Evolutionary conservation across 1,140 invertebrate species (phyloP), one percentile per base, ranked within the genome.

Genomic region (Antheraea pernyi): DNA sequence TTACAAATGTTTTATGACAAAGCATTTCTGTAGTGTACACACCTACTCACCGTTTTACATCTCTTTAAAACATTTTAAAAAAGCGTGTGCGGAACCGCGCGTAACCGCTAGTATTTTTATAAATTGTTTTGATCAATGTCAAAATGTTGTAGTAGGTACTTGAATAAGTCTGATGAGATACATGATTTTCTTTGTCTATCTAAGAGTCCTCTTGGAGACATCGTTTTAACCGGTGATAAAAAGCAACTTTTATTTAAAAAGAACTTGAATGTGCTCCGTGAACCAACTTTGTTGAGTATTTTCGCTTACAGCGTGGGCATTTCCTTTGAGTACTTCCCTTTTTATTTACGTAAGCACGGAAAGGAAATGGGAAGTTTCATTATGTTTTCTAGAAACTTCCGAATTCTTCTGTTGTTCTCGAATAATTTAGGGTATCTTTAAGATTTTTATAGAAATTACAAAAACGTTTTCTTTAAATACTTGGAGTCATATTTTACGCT

Each of bases 161-260:
- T 42, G 39, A 42, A 7, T 11, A 42, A 73, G 69, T 73, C 65
- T 76, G 74, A 72, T 80, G 69, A 67, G 60, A 42, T 62, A 61
- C 64, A 71, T 65, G 60, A 68, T 60, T 80, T 80, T 73, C 78
- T 80, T 78, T 80, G 74, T 78, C 72, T 74, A 80, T 73, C 77
- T 76, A 72, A 66, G 19, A 68, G 71, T 66, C 69, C 75, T 13
- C 69, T 72, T 71, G 75, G 74, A 75, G 76, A 78, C 75, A 74
- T 73, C 76, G 69, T 68, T 76, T 74, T 72, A 74, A 68, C 74
- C 74, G 72, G 76, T 76, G 74, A 78, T 80, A 80, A 78, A 80
- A 80, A 69, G 73, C 71, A 80, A 78, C 79, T 78, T 78, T 80
- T 76, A 72, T 76, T 77, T 67, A 72, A 73, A 74, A 77, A 76